phyloP scores from a whole-genome alignment of 2,797 vertebrate species.

The Notamacropus eugenii region DNA sequence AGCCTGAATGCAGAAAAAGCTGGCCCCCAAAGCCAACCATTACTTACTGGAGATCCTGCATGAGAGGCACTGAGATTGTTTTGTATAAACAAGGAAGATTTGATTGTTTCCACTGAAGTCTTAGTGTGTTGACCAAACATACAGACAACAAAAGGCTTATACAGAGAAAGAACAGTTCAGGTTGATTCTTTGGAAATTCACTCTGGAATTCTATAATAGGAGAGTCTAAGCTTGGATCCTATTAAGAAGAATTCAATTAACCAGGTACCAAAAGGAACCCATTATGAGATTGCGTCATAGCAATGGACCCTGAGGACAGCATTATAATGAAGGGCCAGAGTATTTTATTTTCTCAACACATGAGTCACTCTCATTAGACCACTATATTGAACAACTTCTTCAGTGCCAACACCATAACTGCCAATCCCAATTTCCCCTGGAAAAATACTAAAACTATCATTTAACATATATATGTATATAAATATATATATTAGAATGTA shows the following conservation, averaged over 20 bases:
- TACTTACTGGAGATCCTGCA: background rate
- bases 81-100: background rate
- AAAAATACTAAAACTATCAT: background rate
- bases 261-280: background rate
- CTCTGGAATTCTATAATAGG: background rate
- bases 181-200: background rate
- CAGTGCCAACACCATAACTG: background rate
- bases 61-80: background rate
- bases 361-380: background rate
- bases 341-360: background rate
- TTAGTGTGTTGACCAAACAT: background rate
- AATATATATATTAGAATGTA: background rate
- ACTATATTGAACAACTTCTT: background rate
- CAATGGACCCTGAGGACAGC: background rate
- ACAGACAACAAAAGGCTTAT: background rate
- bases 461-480: background rate
- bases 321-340: background rate
- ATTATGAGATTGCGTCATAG: background rate
- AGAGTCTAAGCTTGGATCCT: background rate
- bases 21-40: background rate
- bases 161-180: background rate
- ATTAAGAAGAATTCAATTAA: conserved; percentile 1
- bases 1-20: background rate
- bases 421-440: background rate
- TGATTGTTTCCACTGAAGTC: background rate